Base-by-base conservation (phyloP, 2,113 vertebrate species). In the Hyaena hyaena region DNA sequence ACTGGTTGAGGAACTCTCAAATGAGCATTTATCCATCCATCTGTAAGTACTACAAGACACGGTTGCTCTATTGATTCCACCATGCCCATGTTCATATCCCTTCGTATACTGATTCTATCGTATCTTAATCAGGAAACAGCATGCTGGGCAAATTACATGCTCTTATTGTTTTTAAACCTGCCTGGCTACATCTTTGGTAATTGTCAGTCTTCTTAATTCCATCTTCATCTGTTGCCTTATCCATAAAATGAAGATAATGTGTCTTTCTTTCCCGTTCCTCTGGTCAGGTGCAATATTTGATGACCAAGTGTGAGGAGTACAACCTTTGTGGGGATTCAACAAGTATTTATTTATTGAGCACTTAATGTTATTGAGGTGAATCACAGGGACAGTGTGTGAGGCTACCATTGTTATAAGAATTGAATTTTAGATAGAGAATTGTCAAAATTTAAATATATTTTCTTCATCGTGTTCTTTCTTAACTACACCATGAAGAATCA, bases 361-460 rank as follows among this genome's bases (percentile, higher is more conserved):
- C 10, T 43, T 83, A n/a, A n/a, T 61, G 66, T 74, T 69, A 71
- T 7, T 81, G 21, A 96, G 31, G 8, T 73, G 55, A 63, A 61
- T 63, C 50, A n/a, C 0, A 5, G 50, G 24, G 33, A 77, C 2
- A 76, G 8, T 84, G 77, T 83, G 17, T 31, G 12, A 83, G 88
- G 61, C 43, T n/a, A 26, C 61, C 43, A 84, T 77, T 69, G 39
- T 55, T 77, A 31, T 1, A 84, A 31, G 31, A 88, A 84, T 24
- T 45, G n/a, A 79, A 83, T 88, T 69, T 45, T 35, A 48, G 14
- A 55, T 83, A 33, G 53, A 77, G 33, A 91, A 71, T 45, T 71
- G 39, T 83, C 76, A 77, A 50, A 93, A 77, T 74, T 63, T 68
- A 94, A 88, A 88, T 71, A 58, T 26, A 76, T 97, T 96, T 92